These are phyloP conservation scores for Hiodon tergisus DNA, from an alignment of 2,113 vertebrate genomes.

Conservation along the genomic window DNA sequence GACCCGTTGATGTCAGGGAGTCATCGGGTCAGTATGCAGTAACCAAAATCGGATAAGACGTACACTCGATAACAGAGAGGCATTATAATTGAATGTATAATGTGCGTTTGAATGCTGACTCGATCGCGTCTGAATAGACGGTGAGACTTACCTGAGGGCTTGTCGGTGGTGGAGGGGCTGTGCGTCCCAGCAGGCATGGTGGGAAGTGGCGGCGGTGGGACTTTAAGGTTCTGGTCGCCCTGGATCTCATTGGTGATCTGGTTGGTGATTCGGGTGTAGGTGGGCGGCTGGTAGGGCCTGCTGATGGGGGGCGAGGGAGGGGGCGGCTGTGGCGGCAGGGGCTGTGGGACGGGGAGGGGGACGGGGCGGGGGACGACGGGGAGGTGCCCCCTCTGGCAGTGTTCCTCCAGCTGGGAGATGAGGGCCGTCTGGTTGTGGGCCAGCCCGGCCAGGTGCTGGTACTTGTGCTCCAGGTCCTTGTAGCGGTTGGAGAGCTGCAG, in stretches of 20 bases:
- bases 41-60: too few relatives aligned
- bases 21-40: too few relatives aligned
- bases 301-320: slow-evolving; percentile 61
- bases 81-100: too few relatives aligned
- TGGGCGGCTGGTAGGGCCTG: slow-evolving; percentile 73
- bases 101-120: background rate
- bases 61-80: too few relatives aligned
- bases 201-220: slow-evolving; percentile 70
- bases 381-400: slow-evolving; percentile 72
- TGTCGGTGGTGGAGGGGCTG: slow-evolving; percentile 80
- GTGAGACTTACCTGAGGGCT: slow-evolving; percentile 83
- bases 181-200: slow-evolving; percentile 88
- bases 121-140: background rate
- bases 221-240: slow-evolving; percentile 89
- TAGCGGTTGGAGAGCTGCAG: slow-evolving; percentile 86
- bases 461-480: slow-evolving; percentile 95
- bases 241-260: slow-evolving; percentile 98
- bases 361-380: slow-evolving; percentile 48
- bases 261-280: slow-evolving; percentile 74
- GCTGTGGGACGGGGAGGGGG: slow-evolving; percentile 50
- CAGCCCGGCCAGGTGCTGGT: slow-evolving; percentile 83
- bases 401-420: slow-evolving; percentile 84
- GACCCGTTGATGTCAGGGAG: too few relatives aligned
- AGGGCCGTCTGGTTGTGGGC: slow-evolving; percentile 88
- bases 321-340: slow-evolving; percentile 56